These are phyloP conservation scores for Hypolimnas misippus DNA, from an alignment of 2,888 invertebrate species.

Conservation along the genomic window DNA sequence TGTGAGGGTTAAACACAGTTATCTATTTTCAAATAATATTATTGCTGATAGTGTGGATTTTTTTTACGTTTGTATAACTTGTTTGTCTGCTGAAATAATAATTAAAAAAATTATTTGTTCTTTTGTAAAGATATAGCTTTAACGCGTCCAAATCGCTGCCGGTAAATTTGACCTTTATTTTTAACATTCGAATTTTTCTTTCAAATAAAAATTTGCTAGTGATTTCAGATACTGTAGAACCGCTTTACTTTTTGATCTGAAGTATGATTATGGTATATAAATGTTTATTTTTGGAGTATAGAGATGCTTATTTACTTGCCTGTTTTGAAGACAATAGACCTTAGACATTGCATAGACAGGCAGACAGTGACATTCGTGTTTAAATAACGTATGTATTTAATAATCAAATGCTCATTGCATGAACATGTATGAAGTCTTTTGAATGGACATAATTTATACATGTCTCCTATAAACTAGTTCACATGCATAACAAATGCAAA, in stretches of 20 bases:
- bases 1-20: too few species aligned
- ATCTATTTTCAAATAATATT: too few species aligned
- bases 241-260: background rate
- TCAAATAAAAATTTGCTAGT: background rate
- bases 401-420: constrained; percentile 36
- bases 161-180: too few species aligned
- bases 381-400: constrained; percentile 1
- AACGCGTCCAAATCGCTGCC: too few species aligned
- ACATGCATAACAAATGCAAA: constrained; percentile 83
- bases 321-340: constrained; percentile 1
- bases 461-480: constrained; percentile 75
- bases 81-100: too few species aligned
- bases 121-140: too few species aligned
- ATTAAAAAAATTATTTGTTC: too few species aligned
- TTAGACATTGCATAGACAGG: constrained; percentile 28
- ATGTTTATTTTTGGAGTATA: too few species aligned
- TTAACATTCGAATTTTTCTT: too few species aligned
- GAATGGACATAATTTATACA: constrained; percentile 53
- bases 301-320: constrained; percentile 8
- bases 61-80: too few species aligned
- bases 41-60: too few species aligned
- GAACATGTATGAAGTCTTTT: constrained; percentile 34
- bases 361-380: constrained; percentile 19
- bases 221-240: background rate
- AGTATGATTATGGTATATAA: background rate